Evolutionary conservation across 2,888 invertebrate species (phyloP).

Genomic region (Platycheirus albimanus): DNA sequence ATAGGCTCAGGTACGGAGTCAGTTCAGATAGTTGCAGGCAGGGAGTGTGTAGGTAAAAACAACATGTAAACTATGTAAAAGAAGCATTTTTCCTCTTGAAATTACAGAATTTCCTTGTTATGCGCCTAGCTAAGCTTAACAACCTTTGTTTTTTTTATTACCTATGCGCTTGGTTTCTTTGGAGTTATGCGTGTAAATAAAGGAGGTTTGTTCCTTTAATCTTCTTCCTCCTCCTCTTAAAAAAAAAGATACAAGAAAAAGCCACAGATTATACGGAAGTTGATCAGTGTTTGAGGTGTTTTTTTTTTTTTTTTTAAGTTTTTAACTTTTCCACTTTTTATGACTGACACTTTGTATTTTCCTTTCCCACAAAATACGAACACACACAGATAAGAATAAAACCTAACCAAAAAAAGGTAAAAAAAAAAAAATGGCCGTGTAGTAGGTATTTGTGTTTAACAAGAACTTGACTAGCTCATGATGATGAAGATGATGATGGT

Average conservation of each 20-base stretch:
- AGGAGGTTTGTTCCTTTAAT: neutral
- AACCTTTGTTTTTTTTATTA: constrained; percentile 10
- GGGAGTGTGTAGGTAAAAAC: too few species aligned
- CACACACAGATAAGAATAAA: too few species aligned
- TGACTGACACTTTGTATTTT: constrained; percentile 44
- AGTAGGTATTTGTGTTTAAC: constrained; percentile 35
- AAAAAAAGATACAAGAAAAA: too few species aligned
- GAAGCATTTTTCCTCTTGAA: constrained; percentile 23
- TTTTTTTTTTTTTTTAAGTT: constrained; percentile 3
- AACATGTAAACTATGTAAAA: constrained; percentile 6
- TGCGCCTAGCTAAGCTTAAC: constrained; percentile 18
- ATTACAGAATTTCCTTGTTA: constrained; percentile 36
- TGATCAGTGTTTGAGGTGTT: neutral
- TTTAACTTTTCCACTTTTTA: constrained; percentile 13
- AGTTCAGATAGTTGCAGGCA: neutral
- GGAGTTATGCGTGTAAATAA: constrained; percentile 31
- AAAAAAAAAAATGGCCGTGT: constrained; percentile 6
- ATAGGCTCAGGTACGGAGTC: constrained; percentile 44
- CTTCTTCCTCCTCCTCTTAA: neutral
- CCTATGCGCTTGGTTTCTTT: constrained; percentile 25
- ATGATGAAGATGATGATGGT: neutral
- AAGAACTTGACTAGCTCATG: constrained; percentile 49
- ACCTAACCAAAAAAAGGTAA: neutral
- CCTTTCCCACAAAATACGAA: constrained; percentile 46
- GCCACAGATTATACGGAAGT: constrained; percentile 40